Base-by-base conservation (phyloP, 2,113 vertebrate species). In the Cyanocitta stelleri region DNA sequence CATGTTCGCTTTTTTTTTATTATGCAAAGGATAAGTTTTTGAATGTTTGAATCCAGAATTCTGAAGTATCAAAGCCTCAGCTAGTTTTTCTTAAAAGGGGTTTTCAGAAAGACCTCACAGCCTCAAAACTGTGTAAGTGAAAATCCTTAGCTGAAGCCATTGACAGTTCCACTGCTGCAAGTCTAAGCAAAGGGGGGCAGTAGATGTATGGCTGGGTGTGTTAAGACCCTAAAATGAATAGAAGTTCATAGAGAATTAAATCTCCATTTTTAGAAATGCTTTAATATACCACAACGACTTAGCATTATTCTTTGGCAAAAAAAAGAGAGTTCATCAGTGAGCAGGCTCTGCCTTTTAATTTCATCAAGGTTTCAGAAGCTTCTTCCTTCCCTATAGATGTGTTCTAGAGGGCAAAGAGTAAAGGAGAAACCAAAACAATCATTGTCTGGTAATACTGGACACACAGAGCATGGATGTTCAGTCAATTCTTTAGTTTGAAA, bases 351-450 rank as follows among this genome's bases (percentile, higher is more conserved):
- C 26, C 24, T 69, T 76, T 48, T 56, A 20, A 44, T 82, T 84
- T 67, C 16, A 56, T 58, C 2, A 56, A 37, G 37, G n/a, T 86
- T 80, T 41, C 17, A 49, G 41, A 46, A 68, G 32, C 16, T 54
- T 77, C 7, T 46, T 77, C 22, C 29, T 3, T 30, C 13, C 7
- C 7, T 17, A 1, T 13, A 23, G 1, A 21, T 4, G 4, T 37
- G 59, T 16, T 32, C 15, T 48, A 21, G 43, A 68, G 21, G 7
- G 7, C 12, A 39, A 43, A 13, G 12, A 58, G 5, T 22, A 13
- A 46, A 62, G 29, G 9, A 63, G 10, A 29, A 84, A 58, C 6
- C 20, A 59, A 46, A 68, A 4, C 10, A 44, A 5, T 11, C 1
- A 0, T 8, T 8, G 3, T 43, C 51, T 46, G 13, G 8, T 37